These are phyloP conservation scores for Alethe castanea DNA, from an alignment of 2,113 vertebrate species.

Conservation along the genomic window DNA sequence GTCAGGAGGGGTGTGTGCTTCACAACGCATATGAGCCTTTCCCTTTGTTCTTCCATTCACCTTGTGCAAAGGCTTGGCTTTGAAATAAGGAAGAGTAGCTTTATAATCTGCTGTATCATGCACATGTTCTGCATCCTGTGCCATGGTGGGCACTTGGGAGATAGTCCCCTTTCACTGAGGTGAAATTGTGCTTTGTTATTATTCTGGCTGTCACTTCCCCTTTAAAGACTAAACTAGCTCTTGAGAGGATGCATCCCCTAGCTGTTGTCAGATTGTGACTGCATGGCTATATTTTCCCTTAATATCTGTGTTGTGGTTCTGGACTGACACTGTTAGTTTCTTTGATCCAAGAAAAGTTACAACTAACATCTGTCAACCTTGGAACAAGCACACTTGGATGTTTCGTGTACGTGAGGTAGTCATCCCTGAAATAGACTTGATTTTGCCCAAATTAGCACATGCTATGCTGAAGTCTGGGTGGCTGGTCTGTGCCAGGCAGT, in stretches of 20 bases:
- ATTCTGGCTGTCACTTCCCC: background rate
- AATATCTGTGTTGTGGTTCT: background rate
- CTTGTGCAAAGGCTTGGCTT: background rate
- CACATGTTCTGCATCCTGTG: fast-evolving
- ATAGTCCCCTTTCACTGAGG: background rate
- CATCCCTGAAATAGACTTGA: background rate
- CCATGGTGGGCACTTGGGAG: fast-evolving
- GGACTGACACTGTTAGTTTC: background rate
- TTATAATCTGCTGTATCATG: background rate
- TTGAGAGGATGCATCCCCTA: background rate
- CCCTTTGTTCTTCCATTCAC: background rate
- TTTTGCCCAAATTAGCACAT: background rate
- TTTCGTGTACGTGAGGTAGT: background rate
- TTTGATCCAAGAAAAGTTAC: background rate
- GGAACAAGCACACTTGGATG: background rate
- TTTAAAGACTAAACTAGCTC: background rate
- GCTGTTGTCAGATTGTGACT: background rate
- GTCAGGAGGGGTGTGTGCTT: fast-evolving
- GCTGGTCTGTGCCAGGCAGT: background rate
- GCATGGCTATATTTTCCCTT: background rate
- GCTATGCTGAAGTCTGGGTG: background rate
- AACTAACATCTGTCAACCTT: background rate
- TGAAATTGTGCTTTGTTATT: background rate
- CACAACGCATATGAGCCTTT: background rate
- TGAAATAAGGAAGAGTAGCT: background rate